phyloP scores from a whole-genome alignment of 2,888 invertebrate species.

The Iselma pallidipennis region DNA sequence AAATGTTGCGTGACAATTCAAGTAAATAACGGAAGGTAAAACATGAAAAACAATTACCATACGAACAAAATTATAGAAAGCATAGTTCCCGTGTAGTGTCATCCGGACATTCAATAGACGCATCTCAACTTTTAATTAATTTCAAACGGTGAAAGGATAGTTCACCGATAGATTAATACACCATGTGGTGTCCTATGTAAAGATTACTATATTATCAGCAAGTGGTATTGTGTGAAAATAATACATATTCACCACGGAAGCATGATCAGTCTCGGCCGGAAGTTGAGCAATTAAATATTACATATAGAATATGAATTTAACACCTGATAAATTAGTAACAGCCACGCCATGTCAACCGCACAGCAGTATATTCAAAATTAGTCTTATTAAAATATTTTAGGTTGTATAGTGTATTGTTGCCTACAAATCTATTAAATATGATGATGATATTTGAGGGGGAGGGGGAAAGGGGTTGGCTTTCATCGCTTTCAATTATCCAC shows the following conservation, averaged over 20 bases:
- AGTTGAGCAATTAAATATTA: slow-evolving; percentile 50
- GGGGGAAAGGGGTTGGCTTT: slow-evolving; percentile 26
- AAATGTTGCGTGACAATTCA: background rate
- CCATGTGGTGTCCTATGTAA: slow-evolving; percentile 47
- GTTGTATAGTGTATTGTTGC: background rate
- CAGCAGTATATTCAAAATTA: slow-evolving; percentile 32
- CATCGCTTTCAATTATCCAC: slow-evolving; percentile 32
- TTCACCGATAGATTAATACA: slow-evolving; percentile 50
- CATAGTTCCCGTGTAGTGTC: slow-evolving; percentile 34
- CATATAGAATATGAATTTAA: slow-evolving; percentile 46
- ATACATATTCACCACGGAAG: slow-evolving; percentile 48
- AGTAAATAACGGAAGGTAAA: background rate
- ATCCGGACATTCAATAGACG: slow-evolving; percentile 35
- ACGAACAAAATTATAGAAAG: slow-evolving; percentile 27
- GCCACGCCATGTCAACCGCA: slow-evolving; percentile 39
- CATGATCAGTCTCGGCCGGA: slow-evolving; percentile 45
- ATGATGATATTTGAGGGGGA: background rate
- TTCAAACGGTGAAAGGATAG: slow-evolving; percentile 45
- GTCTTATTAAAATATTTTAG: background rate
- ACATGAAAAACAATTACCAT: slow-evolving; percentile 12
- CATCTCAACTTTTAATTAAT: slow-evolving; percentile 51
- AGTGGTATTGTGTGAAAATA: slow-evolving; percentile 50
- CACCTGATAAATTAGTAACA: slow-evolving; percentile 52
- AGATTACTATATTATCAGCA: slow-evolving; percentile 47
- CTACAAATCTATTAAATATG: slow-evolving; percentile 26